Base-by-base conservation (phyloP, 2,797 vertebrate species). In the Lutjanus campechanus region DNA sequence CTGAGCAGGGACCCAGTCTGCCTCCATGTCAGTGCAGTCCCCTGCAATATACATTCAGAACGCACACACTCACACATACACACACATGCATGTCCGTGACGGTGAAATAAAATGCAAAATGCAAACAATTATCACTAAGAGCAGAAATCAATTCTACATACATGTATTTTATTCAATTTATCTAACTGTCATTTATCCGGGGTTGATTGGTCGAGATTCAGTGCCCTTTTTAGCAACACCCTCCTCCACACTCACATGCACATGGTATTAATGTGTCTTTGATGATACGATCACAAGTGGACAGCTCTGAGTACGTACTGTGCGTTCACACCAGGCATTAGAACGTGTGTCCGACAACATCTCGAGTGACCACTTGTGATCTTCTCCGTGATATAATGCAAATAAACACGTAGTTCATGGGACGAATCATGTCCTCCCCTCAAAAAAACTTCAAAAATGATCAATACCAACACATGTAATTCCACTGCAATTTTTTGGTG, bases 1-100 rank as follows among this genome's bases (percentile, higher is more conserved):
- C 87, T 69, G 93, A 94, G 92, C 88, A 85, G 71, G 76, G 89
- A 83, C 90, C 89, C 89, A 85, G 88, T 68, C 85, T 89, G 81
- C 84, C 87, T 92, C 85, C 92, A 80, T 87, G 71, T 91, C 89
- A 88, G 68, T 10, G 60, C 79, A 73, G 54, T 40, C 65, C 77
- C 29, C 46, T 63, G 70, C 72, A 67, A 79, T 53, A 82, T 53
- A 60, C 43, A 51, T 29, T 11, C 69, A 53, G 61, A 65, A 36
- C 29, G 29, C 49, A 77, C 25, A 29, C 63, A 74, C 41, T 47
- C 7, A 46, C 71, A 69, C 41, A 49, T 29, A 44, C 9, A 63
- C 58, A 71, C 20, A 20, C 20, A 43, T 50, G 54, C 56, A 64
- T 25, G 25, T 25, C 25, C 25, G 25, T 3, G 3, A 25, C 40